Percentiles rank a stretch among this genome's conserved stretches.
These are phyloP conservation scores for Fulmarus glacialis DNA, from an alignment of 2,113 vertebrate genomes.

Conservation along the genomic window DNA sequence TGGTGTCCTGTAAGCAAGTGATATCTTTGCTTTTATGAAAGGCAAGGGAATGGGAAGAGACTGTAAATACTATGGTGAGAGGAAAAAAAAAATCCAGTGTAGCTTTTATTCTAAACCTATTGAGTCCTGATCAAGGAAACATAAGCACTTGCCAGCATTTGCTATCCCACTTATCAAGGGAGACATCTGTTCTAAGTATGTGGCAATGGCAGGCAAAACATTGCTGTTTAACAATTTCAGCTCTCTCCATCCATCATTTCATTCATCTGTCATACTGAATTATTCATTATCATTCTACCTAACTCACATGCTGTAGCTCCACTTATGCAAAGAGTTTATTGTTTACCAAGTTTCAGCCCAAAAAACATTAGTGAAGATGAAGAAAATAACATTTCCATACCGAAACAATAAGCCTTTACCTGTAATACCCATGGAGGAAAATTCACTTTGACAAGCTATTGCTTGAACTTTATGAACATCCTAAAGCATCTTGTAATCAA, in stretches of 20 bases:
- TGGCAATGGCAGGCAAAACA: neutral
- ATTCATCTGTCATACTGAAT: neutral
- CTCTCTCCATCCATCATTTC: neutral
- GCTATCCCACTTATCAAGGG: neutral
- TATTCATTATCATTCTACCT: neutral
- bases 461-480: neutral
- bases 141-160: neutral
- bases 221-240: neutral
- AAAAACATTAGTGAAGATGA: neutral
- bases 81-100: accelerated
- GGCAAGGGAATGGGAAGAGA: neutral
- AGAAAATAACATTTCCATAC: neutral
- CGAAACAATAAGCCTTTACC: neutral
- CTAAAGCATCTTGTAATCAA: neutral
- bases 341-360: neutral
- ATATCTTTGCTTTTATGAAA: neutral
- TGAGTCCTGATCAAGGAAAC: neutral
- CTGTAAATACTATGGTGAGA: neutral
- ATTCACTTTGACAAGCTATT: neutral
- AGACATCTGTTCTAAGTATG: neutral
- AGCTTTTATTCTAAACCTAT: neutral
- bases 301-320: neutral
- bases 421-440: neutral
- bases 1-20: neutral
- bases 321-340: neutral